These are phyloP conservation scores for Aradus depressus DNA, from an alignment of 2,888 invertebrate genomes.

Conservation along the genomic window DNA sequence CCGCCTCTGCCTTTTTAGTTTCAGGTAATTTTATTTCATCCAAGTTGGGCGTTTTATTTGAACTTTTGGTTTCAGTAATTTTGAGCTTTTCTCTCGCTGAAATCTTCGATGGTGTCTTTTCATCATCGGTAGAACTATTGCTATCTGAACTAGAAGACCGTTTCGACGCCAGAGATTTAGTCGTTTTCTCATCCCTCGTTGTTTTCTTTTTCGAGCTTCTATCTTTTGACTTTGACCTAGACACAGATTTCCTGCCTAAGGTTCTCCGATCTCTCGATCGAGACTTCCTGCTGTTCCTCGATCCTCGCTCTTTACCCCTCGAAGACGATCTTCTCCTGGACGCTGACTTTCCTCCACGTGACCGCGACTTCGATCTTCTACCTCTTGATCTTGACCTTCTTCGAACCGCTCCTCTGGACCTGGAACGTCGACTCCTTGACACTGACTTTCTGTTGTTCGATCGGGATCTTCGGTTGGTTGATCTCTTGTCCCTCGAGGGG, in stretches of 20 bases:
- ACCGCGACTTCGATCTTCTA: background rate
- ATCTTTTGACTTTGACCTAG: background rate
- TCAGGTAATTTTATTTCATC: too few relatives aligned
- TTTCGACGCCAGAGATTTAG: too few relatives aligned
- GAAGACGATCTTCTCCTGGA: slow-evolving; percentile 6
- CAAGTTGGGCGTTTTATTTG: too few relatives aligned
- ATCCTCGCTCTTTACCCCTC: too few relatives aligned
- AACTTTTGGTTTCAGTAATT: too few relatives aligned
- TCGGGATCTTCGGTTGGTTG: slow-evolving; percentile 3
- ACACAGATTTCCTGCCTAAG: too few relatives aligned
- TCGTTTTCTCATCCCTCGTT: slow-evolving; percentile 2
- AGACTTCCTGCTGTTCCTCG: background rate
- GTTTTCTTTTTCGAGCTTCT: slow-evolving; percentile 6
- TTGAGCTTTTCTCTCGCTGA: slow-evolving; percentile 1
- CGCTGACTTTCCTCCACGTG: background rate
- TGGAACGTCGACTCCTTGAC: background rate
- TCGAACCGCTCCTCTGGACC: background rate
- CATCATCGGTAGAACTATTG: too few relatives aligned
- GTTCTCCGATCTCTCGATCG: too few relatives aligned
- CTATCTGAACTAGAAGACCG: too few relatives aligned
- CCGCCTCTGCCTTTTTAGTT: too few relatives aligned
- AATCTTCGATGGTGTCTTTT: slow-evolving; percentile 2
- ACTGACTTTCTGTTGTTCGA: slow-evolving; percentile 6
- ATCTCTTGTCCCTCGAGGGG: background rate
- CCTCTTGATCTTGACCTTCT: slow-evolving; percentile 8